phyloP scores from a whole-genome alignment of 2,888 invertebrate species.

The Choristoneura rosaceana region DNA sequence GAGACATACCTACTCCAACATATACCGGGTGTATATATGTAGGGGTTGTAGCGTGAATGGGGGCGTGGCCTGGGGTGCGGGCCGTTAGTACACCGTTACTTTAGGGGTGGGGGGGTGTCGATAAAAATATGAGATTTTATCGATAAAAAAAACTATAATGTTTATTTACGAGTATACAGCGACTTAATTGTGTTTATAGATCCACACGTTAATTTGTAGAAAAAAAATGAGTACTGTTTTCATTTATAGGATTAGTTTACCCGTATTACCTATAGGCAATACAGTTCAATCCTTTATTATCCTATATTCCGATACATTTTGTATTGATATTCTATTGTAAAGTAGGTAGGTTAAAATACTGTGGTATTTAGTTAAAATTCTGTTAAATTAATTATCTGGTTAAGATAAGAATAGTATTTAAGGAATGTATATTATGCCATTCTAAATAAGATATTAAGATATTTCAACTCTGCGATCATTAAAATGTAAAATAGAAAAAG shows the following conservation, averaged over 20 bases:
- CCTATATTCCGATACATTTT: not conserved
- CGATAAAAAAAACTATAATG: not conserved
- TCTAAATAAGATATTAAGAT: no score
- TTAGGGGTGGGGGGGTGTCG: conserved; percentile 55
- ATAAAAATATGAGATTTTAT: conserved; percentile 44
- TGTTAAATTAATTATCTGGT: not conserved
- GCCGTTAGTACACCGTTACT: conserved; percentile 73
- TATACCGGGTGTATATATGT: conserved; percentile 45
- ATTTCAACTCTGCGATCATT: no score
- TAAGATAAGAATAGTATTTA: no score
- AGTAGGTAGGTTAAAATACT: not conserved
- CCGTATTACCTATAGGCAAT: no score
- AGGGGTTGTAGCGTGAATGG: conserved; percentile 53
- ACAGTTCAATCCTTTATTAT: no score
- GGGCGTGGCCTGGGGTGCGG: conserved; percentile 65
- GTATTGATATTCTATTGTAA: not conserved
- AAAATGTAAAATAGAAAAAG: no score
- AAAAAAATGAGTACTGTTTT: no score
- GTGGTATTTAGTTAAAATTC: not conserved
- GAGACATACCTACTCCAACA: conserved; percentile 33
- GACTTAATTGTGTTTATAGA: no score
- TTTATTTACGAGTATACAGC: no score
- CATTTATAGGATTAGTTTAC: no score
- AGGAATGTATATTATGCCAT: no score
- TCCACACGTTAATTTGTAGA: no score